Conservation (phyloP, 2,888 invertebrate species). For the Drepana falcataria region DNA sequence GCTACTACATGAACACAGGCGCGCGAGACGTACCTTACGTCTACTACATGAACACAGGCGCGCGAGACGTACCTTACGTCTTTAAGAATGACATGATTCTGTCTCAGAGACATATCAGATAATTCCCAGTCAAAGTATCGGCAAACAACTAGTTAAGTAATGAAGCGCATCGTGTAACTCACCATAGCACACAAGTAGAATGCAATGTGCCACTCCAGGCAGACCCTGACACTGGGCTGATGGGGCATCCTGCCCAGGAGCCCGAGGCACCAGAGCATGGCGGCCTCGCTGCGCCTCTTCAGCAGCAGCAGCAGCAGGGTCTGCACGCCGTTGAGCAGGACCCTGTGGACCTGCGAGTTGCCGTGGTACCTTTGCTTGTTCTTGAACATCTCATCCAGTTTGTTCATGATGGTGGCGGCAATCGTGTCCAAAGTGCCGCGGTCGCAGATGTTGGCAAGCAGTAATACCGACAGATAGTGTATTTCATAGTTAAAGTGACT, state of each 20-base stretch:
- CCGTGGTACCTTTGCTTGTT: conserved; percentile 64
- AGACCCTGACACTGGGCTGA: conserved; percentile 55
- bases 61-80: too few relatives aligned
- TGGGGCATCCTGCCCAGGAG: conserved; percentile 58
- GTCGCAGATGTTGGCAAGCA: conserved; percentile 41
- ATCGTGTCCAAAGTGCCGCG: conserved; percentile 34
- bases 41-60: too few relatives aligned
- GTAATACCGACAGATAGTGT: conserved; percentile 38
- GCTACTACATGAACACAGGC: too few relatives aligned
- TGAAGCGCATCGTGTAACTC: conserved; percentile 20
- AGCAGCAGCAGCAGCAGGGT: conserved; percentile 43
- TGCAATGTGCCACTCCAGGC: conserved; percentile 62
- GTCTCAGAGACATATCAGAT: too few relatives aligned
- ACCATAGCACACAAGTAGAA: conserved; percentile 54
- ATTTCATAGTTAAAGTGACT: conserved; percentile 52
- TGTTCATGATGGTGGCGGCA: conserved; percentile 39
- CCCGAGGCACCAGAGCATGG: conserved; percentile 48
- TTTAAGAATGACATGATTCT: too few relatives aligned
- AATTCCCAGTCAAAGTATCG: too few relatives aligned
- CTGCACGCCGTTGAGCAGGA: conserved; percentile 52
- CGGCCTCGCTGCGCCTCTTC: conserved; percentile 27
- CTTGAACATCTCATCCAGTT: conserved; percentile 45
- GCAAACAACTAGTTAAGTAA: too few relatives aligned
- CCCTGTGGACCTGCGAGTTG: conserved; percentile 55
- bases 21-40: too few relatives aligned